phyloP scores from a whole-genome alignment of 2,888 invertebrate species.

The Amphipoea oculea region DNA sequence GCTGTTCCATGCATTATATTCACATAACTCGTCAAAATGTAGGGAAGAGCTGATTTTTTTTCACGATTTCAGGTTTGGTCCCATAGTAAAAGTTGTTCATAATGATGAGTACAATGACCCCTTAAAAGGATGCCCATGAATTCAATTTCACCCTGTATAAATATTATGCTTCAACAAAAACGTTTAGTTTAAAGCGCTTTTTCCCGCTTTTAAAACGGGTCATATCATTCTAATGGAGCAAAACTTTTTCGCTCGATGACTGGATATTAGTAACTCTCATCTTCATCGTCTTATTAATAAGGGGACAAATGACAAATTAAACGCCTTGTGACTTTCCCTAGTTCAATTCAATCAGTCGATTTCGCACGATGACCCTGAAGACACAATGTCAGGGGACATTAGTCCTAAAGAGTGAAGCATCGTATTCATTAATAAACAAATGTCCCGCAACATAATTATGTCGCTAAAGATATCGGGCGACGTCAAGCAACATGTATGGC shows the following conservation, averaged over 20 bases:
- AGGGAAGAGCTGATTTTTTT: no score
- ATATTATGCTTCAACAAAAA: conserved; percentile 18
- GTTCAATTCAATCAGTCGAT: neutral
- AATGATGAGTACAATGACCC: no score
- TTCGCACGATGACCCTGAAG: neutral
- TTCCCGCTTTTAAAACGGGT: neutral
- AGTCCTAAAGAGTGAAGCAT: neutral
- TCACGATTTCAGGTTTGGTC: no score
- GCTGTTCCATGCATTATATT: no score
- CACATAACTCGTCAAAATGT: no score
- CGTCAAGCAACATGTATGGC: neutral
- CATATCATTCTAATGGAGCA: neutral
- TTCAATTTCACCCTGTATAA: neutral
- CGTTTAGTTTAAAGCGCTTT: neutral
- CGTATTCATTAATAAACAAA: neutral
- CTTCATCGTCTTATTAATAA: neutral
- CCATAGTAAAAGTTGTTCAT: no score
- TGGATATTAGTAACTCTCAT: neutral
- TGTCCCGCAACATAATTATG: neutral
- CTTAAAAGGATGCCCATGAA: no score
- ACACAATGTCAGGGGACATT: neutral
- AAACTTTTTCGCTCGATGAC: neutral
- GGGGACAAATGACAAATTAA: neutral
- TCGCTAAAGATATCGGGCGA: neutral
- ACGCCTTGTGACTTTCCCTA: neutral